phyloP scores from a whole-genome alignment of 64 coral and sea anemone genomes.

The Acropora tenuis region DNA sequence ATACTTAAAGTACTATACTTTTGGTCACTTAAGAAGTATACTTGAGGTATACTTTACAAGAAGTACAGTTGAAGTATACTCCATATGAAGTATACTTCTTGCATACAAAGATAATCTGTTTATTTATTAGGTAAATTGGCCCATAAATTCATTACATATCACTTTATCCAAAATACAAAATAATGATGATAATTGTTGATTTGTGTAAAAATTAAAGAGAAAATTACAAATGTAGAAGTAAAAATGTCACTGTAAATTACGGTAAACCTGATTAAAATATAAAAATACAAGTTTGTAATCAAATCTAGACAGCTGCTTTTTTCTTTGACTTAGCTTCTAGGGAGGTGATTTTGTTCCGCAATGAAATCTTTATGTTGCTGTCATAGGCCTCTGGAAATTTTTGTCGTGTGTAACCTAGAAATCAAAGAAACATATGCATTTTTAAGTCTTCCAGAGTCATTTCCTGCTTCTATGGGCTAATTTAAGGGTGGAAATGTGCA shows the following conservation, averaged over 20 bases:
- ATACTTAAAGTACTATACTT: conserved; percentile 44
- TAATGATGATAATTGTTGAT: not conserved
- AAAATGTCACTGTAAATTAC: not conserved
- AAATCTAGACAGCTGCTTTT: not conserved
- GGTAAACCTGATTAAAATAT: not conserved
- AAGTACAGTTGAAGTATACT: conserved; percentile 26
- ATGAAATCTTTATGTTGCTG: not conserved
- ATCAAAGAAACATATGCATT: not conserved
- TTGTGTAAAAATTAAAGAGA: conserved; percentile 1
- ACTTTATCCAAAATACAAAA: no score
- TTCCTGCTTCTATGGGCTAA: not conserved
- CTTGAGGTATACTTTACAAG: conserved; percentile 37
- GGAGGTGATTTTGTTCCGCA: conserved; percentile 46
- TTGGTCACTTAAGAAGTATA: conserved; percentile 55
- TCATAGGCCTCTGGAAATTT: conserved; percentile 5
- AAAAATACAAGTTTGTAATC: not conserved
- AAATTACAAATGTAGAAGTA: not conserved
- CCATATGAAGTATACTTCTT: conserved; percentile 17
- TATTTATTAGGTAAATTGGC: conserved; percentile 5
- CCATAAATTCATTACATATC: no score
- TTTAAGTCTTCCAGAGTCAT: not conserved
- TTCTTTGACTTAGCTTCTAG: conserved; percentile 22
- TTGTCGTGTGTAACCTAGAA: conserved; percentile 45
- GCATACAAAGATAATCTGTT: not conserved
- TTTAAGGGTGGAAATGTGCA: conserved; percentile 2